A percentile compares a stretch with the other conserved stretches of the same genome.
Conservation (phyloP, 2,888 invertebrate genomes). For the Leptinotarsa rubiginosa region DNA sequence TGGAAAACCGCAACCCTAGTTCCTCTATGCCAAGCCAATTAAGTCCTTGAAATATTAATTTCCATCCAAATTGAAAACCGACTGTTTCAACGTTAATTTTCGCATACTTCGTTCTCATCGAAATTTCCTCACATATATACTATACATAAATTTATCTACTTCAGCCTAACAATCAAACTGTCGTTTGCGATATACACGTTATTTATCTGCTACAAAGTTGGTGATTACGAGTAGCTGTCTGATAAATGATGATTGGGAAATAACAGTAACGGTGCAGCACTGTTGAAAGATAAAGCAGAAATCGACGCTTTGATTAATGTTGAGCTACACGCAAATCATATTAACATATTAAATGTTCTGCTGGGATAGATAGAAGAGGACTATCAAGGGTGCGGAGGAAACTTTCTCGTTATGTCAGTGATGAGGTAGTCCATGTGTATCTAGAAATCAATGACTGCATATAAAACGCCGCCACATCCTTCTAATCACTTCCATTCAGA, state of each 20-base stretch:
- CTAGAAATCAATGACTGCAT: too few species aligned
- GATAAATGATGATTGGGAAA: conserved; percentile 62
- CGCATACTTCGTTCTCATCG: conserved; percentile 29
- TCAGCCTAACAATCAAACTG: conserved; percentile 47
- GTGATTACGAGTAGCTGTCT: conserved; percentile 58
- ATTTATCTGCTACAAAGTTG: conserved; percentile 54
- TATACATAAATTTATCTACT: conserved; percentile 44
- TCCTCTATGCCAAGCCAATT: conserved; percentile 11
- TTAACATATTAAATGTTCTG: conserved; percentile 60
- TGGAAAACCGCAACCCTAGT: conserved; percentile 6
- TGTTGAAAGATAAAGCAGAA: conserved; percentile 57
- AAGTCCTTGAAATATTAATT: conserved; percentile 22
- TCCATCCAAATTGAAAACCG: conserved; percentile 29
- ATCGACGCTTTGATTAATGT: conserved; percentile 60
- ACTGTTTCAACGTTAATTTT: conserved; percentile 42
- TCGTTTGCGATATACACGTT: conserved; percentile 47
- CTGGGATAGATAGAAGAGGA: conserved; percentile 31
- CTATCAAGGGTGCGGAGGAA: neutral
- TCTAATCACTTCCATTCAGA: too few species aligned
- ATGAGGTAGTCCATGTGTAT: too few species aligned
- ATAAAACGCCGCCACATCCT: too few species aligned
- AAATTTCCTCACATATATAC: conserved; percentile 12
- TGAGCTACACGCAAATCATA: conserved; percentile 61
- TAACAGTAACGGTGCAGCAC: conserved; percentile 55
- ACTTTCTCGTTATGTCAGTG: neutral